Base-by-base conservation (phyloP, 2,888 invertebrate genomes). In the Tetranychus truncatus region DNA sequence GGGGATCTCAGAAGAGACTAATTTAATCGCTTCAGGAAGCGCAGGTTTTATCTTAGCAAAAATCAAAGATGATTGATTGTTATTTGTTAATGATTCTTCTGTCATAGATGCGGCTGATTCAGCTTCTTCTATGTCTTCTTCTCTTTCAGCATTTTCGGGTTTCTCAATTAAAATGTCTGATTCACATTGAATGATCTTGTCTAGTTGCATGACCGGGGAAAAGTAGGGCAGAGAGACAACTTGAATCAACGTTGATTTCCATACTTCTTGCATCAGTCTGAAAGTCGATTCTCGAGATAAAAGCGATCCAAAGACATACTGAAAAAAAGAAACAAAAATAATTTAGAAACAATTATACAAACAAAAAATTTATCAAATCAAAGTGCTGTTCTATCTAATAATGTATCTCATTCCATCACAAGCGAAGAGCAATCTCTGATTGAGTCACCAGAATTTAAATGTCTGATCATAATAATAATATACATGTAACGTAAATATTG, bases 201-300 rank as follows among this genome's bases (percentile, higher is more conserved):
- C 69, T 11, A 69, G 11, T 24, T 69, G 55, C 9, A 55, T 69
- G 20, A 69, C 69, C 11, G 69, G 9, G 15, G 69, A 24, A 21
- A 69, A 24, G 34, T 69, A 69, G 4, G 69, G 69, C 20, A 69
- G 24, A 20, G 69, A 24, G 11, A 69, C 69, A 1, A 69, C 34
- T 24, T 69, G 69, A 5, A 69, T 69, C 21, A 69, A 69, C 11
- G 69, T 69, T 8, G 21, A 24, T 21, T 24, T 69, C 89, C 91
- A 93, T 45, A 93, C 90, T 80, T 89, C 89, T 81, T 87, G 88
- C 91, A 95, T 91, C 77, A 92, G 87, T 81, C 89, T 89, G 84
- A 89, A 91, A 0, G 94, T 92, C 78, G 89, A 88, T 82, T 95
- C 94, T 72, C 94, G 86, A 46, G 92, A 92, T 79, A 95, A 87